Evolutionary conservation across 2,797 vertebrate species (phyloP).

Genomic region (Spinus olivaceus): DNA sequence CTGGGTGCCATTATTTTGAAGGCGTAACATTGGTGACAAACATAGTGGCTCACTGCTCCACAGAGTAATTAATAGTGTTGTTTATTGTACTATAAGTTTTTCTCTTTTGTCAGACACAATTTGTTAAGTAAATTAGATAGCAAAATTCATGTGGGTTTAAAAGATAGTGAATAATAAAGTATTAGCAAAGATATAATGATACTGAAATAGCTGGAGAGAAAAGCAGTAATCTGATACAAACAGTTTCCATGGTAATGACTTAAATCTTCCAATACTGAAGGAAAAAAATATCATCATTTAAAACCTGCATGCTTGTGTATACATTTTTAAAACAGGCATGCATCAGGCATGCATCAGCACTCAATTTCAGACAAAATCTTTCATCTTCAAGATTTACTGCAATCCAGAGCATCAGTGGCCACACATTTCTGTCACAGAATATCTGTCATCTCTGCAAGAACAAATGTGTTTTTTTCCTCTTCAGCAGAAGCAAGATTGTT

Average conservation of each 20-base stretch:
- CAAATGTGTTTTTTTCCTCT: neutral
- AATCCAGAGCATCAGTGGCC: neutral
- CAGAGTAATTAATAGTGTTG: conserved; percentile 66
- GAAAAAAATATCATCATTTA: conserved; percentile 16
- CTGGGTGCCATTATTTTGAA: conserved; percentile 50
- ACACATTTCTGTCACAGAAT: neutral
- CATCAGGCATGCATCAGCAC: neutral
- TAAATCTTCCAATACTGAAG: conserved; percentile 54
- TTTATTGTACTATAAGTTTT: conserved; percentile 66
- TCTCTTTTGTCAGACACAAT: conserved; percentile 61
- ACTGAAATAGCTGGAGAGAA: conserved; percentile 57
- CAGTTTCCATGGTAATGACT: conserved; percentile 73
- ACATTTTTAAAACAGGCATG: neutral
- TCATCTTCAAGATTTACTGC: neutral
- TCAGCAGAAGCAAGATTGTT: neutral
- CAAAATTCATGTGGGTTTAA: conserved; percentile 57
- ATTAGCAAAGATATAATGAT: conserved; percentile 70
- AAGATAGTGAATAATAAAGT: conserved; percentile 65
- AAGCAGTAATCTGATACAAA: conserved; percentile 63
- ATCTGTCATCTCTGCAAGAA: neutral
- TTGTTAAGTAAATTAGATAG: conserved; percentile 70
- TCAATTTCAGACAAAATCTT: neutral
- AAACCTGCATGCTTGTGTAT: conserved; percentile 20
- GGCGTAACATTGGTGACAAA: conserved; percentile 41
- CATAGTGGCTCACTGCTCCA: neutral